Percentiles rank a stretch among this genome's conserved stretches.
phyloP scores from a whole-genome alignment of 1,140 invertebrate genomes.

The Aphaenogaster rudis region DNA sequence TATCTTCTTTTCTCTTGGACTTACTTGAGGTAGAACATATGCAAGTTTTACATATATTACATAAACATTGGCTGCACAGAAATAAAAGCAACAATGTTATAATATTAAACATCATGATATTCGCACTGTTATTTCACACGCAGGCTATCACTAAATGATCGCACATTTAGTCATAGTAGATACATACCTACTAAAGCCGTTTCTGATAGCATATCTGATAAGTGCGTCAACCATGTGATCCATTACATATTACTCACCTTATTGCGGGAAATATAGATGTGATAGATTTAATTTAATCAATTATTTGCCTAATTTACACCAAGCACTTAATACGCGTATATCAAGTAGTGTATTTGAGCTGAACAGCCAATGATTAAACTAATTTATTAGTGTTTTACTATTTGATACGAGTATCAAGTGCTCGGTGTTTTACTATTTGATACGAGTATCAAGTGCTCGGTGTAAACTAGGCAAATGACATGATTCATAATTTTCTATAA shows the following conservation, averaged over 20 bases:
- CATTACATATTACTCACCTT: constrained; percentile 44
- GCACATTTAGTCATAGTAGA: not conserved
- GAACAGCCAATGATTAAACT: too few relatives aligned
- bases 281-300: constrained; percentile 26
- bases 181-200: not conserved
- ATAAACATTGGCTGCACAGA: constrained; percentile 48
- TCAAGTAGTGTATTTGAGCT: too few relatives aligned
- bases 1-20: constrained; percentile 1
- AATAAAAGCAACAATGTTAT: constrained; percentile 40
- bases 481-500: not conserved
- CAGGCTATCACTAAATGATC: not conserved
- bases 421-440: too few relatives aligned
- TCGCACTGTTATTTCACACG: constrained; percentile 1
- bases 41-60: constrained; percentile 71
- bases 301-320: not conserved
- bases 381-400: too few relatives aligned
- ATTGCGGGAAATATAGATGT: not conserved
- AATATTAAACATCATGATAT: constrained; percentile 49
- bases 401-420: too few relatives aligned
- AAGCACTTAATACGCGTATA: too few relatives aligned
- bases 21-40: constrained; percentile 63
- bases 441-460: too few relatives aligned
- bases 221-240: constrained; percentile 56
- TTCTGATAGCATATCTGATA: constrained; percentile 80
- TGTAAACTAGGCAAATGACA: too few relatives aligned